Conservation (phyloP, 2,113 vertebrate species). For the Hylia prasina region DNA sequence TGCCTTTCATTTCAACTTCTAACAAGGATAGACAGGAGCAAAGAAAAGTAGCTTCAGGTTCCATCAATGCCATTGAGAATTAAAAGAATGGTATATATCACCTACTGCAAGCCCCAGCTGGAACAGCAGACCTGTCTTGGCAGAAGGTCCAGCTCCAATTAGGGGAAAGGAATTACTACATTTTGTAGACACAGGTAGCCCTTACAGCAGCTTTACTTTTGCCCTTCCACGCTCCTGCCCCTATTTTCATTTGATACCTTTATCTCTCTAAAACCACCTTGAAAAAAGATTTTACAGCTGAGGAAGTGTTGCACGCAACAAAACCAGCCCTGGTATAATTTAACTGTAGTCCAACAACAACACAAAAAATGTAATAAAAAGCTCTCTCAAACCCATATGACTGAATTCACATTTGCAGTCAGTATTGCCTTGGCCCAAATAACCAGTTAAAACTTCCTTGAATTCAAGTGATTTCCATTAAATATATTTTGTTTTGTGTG, state of each 20-base stretch:
- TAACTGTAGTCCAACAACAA: neutral
- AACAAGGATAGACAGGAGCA: neutral
- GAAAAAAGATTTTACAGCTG: neutral
- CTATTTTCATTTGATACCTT: neutral
- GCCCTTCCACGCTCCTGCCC: fast-evolving
- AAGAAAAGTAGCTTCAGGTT: neutral
- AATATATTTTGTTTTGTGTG: neutral
- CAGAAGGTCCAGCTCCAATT: neutral
- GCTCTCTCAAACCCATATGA: neutral
- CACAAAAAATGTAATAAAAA: neutral
- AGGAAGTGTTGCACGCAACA: neutral
- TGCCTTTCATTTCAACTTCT: neutral
- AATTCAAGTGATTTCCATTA: neutral
- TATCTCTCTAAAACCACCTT: neutral
- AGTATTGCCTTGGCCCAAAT: neutral
- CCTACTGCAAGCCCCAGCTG: neutral
- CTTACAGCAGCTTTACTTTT: neutral
- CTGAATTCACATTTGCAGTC: neutral
- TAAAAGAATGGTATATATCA: neutral
- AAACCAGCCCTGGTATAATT: neutral
- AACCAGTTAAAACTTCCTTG: neutral
- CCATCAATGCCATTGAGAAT: neutral
- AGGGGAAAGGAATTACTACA: neutral
- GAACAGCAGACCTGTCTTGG: neutral
- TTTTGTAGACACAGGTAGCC: neutral